Base-by-base conservation (phyloP, 2,797 vertebrate species). In the Lacerta bilineata region DNA sequence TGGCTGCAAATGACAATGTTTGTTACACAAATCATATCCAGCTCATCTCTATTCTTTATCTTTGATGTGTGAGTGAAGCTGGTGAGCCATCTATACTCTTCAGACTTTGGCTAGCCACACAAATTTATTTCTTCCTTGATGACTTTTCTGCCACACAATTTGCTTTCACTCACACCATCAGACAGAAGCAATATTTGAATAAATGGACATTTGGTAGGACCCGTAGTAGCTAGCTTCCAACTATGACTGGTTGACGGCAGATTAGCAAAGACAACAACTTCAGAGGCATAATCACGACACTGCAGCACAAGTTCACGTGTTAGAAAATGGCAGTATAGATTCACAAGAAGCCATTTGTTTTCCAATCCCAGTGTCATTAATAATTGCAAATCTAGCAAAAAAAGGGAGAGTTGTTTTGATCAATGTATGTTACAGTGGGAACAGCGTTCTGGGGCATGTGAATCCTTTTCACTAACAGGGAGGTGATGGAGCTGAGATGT, bases 1-100 rank as follows among this genome's bases (percentile, higher is more conserved):
- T 66, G 23, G 23, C 66, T 25, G 66, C 27, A 68, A 8, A 25
- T 25, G 64, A 66, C 25, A 66, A 66, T 66, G 64, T 29, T 25
- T 68, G 8, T 68, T 25, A 68, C 3, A 17, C 66, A 29, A 25
- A 68, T 25, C 6, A 7, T 18, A 61, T 68, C 20, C 46, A 79
- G 33, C 50, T 55, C 66, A 27, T 23, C 18, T 41, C 17, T 83
- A 72, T 41, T 25, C 1, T 77, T 85, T 68, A 41, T 25, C 36
- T 89, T 91, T 90, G 87, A 93, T 88, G 86, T 91, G 85, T 66
- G 71, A 94, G 3, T 85, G 75, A 91, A 93, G 86, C 50, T 87
- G 33, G 50, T 11, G 89, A 69, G 90, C 84, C 61, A 88, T 80
- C 23, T 71, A 80, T 77, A 85, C 83, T 76, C 77, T 75, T 78